Evolutionary conservation across 1,140 invertebrate genomes (phyloP).

Genomic region (Cydia splendana): DNA sequence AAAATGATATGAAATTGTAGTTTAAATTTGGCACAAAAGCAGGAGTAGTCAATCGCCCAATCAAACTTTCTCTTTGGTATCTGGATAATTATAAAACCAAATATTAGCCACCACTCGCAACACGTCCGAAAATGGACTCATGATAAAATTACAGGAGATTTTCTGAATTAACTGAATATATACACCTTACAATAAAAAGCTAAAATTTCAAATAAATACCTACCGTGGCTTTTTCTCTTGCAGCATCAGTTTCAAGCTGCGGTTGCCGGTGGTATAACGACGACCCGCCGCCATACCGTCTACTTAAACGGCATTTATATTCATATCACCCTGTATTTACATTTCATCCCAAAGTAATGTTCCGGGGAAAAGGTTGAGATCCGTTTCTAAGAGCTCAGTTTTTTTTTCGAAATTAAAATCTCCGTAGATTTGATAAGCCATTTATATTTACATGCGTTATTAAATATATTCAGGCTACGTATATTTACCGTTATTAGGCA

Average conservation of each 20-base stretch:
- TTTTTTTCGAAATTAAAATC: constrained; percentile 56
- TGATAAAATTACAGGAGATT: too few relatives aligned
- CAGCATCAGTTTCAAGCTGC: neutral
- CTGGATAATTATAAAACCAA: too few relatives aligned
- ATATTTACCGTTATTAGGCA: too few relatives aligned
- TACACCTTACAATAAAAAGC: too few relatives aligned
- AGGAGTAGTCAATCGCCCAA: too few relatives aligned
- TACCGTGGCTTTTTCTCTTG: constrained; percentile 9
- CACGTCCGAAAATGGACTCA: too few relatives aligned
- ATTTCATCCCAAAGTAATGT: constrained; percentile 52
- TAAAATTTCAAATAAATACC: neutral
- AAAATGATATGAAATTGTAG: too few relatives aligned
- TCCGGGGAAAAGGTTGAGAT: constrained; percentile 32
- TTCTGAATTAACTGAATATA: too few relatives aligned
- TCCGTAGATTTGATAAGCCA: constrained; percentile 56
- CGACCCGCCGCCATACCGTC: constrained; percentile 35
- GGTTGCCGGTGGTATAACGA: constrained; percentile 13
- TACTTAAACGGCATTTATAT: constrained; percentile 56
- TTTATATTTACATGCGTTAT: neutral
- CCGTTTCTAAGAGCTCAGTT: constrained; percentile 40
- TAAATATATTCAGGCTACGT: neutral
- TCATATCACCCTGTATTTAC: constrained; percentile 59
- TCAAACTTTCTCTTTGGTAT: too few relatives aligned
- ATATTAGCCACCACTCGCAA: too few relatives aligned
- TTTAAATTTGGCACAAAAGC: too few relatives aligned